phyloP scores from a whole-genome alignment of 1,140 invertebrate species.

The Drosophila quadrilineata region DNA sequence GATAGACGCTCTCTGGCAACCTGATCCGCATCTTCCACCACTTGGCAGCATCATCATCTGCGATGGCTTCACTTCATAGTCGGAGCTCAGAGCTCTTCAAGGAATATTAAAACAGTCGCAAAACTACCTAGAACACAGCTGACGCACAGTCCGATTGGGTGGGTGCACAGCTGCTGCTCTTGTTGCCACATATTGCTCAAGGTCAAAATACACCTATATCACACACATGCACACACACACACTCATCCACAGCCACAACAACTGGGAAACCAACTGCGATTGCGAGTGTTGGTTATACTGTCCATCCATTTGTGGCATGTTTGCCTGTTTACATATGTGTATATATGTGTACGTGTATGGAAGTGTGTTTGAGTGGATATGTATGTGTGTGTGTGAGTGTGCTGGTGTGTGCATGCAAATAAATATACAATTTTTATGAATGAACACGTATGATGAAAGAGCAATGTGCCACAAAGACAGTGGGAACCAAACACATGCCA shows the following conservation, averaged over 20 bases:
- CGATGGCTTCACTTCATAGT: not conserved
- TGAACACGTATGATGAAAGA: constrained; percentile 78
- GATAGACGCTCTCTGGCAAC: not conserved
- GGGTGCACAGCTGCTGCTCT: too few species aligned
- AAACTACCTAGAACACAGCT: constrained; percentile 1
- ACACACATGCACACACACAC: constrained; percentile 8
- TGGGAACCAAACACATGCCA: not conserved
- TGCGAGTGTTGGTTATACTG: constrained; percentile 3
- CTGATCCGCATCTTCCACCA: too few species aligned
- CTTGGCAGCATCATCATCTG: not conserved
- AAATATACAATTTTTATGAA: constrained; percentile 79
- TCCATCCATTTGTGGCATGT: constrained; percentile 9
- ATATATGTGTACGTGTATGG: not conserved
- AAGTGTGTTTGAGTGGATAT: too few species aligned
- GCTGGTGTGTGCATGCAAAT: constrained; percentile 62
- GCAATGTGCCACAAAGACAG: constrained; percentile 33
- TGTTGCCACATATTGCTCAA: constrained; percentile 55
- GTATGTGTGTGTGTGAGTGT: not conserved
- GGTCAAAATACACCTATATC: constrained; percentile 54
- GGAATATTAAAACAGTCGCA: constrained; percentile 70
- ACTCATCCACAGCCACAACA: not conserved
- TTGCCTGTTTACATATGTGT: not conserved
- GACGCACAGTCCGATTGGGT: not conserved
- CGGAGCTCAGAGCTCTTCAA: constrained; percentile 41
- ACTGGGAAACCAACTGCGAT: constrained; percentile 12